Percentiles rank a stretch among this genome's conserved stretches.
These are phyloP conservation scores for Podabrus alpinus DNA, from an alignment of 2,888 invertebrate genomes.

Conservation along the genomic window DNA sequence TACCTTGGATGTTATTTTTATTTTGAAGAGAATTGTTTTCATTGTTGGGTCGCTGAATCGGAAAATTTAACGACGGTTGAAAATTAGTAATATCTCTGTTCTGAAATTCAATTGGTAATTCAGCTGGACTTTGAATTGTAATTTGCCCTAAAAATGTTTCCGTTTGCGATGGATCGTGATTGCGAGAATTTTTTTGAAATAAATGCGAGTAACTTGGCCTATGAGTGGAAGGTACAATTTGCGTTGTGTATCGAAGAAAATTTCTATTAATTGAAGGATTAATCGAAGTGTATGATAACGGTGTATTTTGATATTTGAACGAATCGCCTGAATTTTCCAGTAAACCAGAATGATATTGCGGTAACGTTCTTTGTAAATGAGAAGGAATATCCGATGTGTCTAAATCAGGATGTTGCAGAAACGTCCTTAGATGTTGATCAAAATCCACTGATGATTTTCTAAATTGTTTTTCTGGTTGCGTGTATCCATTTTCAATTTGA, in stretches of 20 bases:
- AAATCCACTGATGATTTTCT: constrained; percentile 42
- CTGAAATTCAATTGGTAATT: constrained; percentile 44
- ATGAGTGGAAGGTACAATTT: constrained; percentile 22
- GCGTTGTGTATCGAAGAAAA: constrained; percentile 8
- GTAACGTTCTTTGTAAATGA: constrained; percentile 53
- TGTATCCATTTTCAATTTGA: constrained; percentile 40
- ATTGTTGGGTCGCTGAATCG: constrained; percentile 26
- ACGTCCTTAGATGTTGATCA: constrained; percentile 39
- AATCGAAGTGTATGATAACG: constrained; percentile 3
- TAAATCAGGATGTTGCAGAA: constrained; percentile 47
- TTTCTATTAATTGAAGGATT: constrained; percentile 6
- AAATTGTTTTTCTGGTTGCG: constrained; percentile 43
- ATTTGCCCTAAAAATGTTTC: constrained; percentile 68
- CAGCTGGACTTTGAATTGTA: constrained; percentile 66
- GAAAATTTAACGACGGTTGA: constrained; percentile 32
- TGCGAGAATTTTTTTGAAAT: constrained; percentile 61
- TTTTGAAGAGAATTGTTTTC: constrained; percentile 20
- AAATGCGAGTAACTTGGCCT: constrained; percentile 60
- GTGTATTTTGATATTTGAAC: constrained; percentile 47
- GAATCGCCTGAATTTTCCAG: constrained; percentile 56
- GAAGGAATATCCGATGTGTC: constrained; percentile 53
- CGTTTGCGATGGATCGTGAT: constrained; percentile 64
- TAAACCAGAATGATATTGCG: constrained; percentile 48
- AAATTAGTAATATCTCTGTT: constrained; percentile 30
- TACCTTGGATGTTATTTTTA: background rate